phyloP scores from a whole-genome alignment of 2,888 invertebrate species.

The Brachypalpus laphriformis region DNA sequence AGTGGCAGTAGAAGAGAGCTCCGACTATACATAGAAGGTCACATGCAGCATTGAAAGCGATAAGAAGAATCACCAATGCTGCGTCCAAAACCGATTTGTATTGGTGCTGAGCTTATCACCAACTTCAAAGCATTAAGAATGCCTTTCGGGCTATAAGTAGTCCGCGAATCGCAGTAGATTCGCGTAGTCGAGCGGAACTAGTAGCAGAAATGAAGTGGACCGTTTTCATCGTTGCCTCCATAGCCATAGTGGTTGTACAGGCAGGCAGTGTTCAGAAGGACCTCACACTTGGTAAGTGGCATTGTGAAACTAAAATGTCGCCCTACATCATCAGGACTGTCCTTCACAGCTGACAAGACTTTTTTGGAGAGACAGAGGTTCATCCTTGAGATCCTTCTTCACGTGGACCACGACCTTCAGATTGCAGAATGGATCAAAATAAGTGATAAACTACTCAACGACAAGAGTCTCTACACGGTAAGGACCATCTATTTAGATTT shows the following conservation, averaged over 20 bases:
- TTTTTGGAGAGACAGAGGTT: conserved; percentile 78
- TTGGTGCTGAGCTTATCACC: no score
- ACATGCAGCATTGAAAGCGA: no score
- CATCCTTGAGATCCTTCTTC: conserved; percentile 77
- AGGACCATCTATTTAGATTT: conserved; percentile 47
- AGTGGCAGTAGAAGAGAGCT: no score
- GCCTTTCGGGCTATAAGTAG: no score
- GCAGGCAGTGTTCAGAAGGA: conserved; percentile 75
- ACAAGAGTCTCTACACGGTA: conserved; percentile 77
- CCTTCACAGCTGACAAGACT: conserved; percentile 75
- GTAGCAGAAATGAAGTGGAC: conserved; percentile 80
- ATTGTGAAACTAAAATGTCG: not conserved
- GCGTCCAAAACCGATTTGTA: no score
- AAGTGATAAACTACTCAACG: conserved; percentile 74
- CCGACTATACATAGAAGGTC: no score
- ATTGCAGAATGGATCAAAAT: conserved; percentile 78
- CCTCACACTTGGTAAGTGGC: conserved; percentile 30
- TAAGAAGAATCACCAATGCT: no score
- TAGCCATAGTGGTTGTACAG: conserved; percentile 78
- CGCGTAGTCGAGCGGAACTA: no score
- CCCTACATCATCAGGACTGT: not conserved
- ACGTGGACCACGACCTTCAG: conserved; percentile 76
- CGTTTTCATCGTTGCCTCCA: conserved; percentile 78
- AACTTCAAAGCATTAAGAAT: no score
- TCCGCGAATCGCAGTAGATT: no score